Conservation (phyloP, 1,140 invertebrate genomes). For the Drosophila albomicans region DNA sequence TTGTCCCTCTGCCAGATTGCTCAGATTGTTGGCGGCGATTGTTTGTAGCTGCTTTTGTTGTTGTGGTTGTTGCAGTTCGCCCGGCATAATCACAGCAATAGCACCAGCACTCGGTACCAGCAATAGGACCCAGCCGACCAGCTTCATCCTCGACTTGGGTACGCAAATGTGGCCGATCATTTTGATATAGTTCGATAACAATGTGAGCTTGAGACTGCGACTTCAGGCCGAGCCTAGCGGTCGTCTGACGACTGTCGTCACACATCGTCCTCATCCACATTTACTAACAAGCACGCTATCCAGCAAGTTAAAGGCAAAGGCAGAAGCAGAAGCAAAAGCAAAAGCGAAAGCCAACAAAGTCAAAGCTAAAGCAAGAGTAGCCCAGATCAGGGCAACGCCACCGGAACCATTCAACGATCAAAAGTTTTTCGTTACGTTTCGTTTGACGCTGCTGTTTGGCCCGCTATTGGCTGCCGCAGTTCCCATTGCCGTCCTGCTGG, state of each 20-base stretch:
- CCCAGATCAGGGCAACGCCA: constrained; percentile 23
- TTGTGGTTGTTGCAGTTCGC: constrained; percentile 16
- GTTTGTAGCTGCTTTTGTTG: constrained; percentile 67
- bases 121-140: neutral
- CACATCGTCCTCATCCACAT: constrained; percentile 44
- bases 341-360: no score
- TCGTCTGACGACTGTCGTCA: constrained; percentile 57
- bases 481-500: constrained; percentile 15
- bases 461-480: constrained; percentile 13
- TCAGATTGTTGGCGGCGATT: constrained; percentile 79
- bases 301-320: constrained; percentile 6
- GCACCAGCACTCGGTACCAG: constrained; percentile 3
- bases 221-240: constrained; percentile 39
- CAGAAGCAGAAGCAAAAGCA: neutral
- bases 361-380: no score
- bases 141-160: constrained; percentile 27
- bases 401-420: constrained; percentile 67
- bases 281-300: constrained; percentile 63
- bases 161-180: constrained; percentile 81
- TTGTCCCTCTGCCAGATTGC: constrained; percentile 27
- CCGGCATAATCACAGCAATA: constrained; percentile 59
- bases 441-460: constrained; percentile 59
- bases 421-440: constrained; percentile 51
- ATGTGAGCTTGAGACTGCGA: constrained; percentile 54
- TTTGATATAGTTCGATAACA: constrained; percentile 83